Percentiles rank a stretch among this genome's conserved stretches.
These are phyloP conservation scores for Drosophila pruinosa DNA, from an alignment of 1,140 invertebrate species.

Conservation along the genomic window DNA sequence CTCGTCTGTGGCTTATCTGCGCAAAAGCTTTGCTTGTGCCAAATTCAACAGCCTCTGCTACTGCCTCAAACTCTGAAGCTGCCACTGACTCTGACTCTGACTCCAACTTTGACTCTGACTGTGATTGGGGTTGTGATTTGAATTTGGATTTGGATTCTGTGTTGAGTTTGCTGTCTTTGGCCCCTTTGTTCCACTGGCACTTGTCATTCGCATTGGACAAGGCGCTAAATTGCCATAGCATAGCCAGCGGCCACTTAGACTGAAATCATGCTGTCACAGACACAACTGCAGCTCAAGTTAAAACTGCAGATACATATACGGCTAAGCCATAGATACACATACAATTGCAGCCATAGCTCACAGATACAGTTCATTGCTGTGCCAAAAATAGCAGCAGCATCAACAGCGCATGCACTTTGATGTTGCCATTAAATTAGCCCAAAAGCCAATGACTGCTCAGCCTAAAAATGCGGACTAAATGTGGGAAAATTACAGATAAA, in stretches of 20 bases:
- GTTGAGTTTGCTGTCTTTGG: slow-evolving; percentile 16
- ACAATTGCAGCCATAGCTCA: not conserved
- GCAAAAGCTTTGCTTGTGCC: slow-evolving; percentile 20
- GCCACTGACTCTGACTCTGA: not conserved
- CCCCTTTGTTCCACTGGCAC: slow-evolving; percentile 2
- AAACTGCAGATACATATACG: not conserved
- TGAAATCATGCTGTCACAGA: not conserved
- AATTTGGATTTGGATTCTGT: not conserved
- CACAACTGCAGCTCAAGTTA: too few relatives aligned
- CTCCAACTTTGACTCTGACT: slow-evolving; percentile 1
- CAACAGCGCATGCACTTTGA: slow-evolving; percentile 19
- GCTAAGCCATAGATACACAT: slow-evolving; percentile 2
- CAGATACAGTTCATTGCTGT: slow-evolving; percentile 14
- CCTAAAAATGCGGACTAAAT: slow-evolving; percentile 21
- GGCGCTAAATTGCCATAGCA: slow-evolving; percentile 60
- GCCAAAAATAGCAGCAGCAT: slow-evolving; percentile 43
- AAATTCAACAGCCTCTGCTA: slow-evolving; percentile 10
- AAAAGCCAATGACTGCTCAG: slow-evolving; percentile 39
- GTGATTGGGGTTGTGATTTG: not conserved
- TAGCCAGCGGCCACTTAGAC: slow-evolving; percentile 39
- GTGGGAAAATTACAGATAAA: not conserved
- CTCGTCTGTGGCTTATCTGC: slow-evolving; percentile 52
- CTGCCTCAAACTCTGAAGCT: not conserved
- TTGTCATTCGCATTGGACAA: slow-evolving; percentile 40
- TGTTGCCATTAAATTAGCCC: slow-evolving; percentile 53